Evolutionary conservation across 2,797 vertebrate species (phyloP), one percentile per base, ranked within the genome.

Genomic region (Chloroceryle amazona): DNA sequence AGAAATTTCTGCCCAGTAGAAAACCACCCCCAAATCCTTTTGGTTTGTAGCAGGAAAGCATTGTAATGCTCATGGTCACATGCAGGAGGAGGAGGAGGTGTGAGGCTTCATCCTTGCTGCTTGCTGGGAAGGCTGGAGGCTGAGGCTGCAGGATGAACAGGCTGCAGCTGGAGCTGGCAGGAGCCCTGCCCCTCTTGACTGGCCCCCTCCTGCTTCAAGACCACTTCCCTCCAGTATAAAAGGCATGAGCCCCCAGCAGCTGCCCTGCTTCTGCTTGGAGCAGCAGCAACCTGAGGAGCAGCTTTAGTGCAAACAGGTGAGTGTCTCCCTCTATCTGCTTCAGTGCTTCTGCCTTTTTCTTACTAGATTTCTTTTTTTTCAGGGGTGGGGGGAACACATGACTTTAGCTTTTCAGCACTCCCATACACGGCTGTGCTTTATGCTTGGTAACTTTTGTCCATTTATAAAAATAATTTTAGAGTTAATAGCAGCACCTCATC

Each of bases 211-310:
- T 12, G 42, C 93, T 83, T 89, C 55, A 65, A 94, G 68, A 89
- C 87, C 78, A 79, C n/a, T 88, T 94, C 66, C 66, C 71, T 87
- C 33, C 44, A 28, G n/a, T 80, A 97, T 97, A 97, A 97, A 96
- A 92, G 60, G 83, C 68, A 62, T 82, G 44, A 91, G 73, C 44
- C 82, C 93, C 86, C 60, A 55, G 76, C 62, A 86, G 71, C 80
- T 52, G 67, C 83, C 76, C 86, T 73, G 74, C 51, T 90, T 93
- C 63, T 89, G 22, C 70, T 62, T 10, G 52, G 91, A 92, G 81
- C 86, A 60, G 81, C 22, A 0, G 37, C 60, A 39, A 81, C 74
- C 76, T 51, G 71, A 70, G 60, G 72, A 95, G 42, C 87, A 87
- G 70, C 78, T 80, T 76, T 61, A 31, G 72, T 76, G 90, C 49